A percentile compares a stretch with the other conserved stretches of the same genome.
phyloP scores from a whole-genome alignment of 2,888 invertebrate species.

The Holacanthella duospinosa region DNA sequence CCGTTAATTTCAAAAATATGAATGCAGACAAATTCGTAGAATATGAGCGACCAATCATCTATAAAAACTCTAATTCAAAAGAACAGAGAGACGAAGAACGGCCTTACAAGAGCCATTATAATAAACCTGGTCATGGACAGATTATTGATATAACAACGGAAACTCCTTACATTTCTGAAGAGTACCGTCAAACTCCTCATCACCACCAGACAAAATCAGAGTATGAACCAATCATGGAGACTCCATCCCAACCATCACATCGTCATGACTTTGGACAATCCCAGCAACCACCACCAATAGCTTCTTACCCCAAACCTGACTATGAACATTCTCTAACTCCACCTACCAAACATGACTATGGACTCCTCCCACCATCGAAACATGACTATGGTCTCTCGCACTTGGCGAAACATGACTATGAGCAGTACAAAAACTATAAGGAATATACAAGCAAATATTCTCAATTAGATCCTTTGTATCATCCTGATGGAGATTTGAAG shows the following conservation, averaged over 20 bases:
- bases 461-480: background rate
- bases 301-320: background rate
- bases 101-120: background rate
- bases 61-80: background rate
- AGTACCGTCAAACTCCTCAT: background rate
- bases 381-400: background rate
- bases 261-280: background rate
- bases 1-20: background rate
- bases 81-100: too few species aligned
- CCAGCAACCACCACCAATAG: background rate
- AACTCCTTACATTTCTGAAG: background rate
- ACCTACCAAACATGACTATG: background rate
- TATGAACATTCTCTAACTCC: constrained; percentile 1
- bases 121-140: background rate
- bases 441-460: background rate
- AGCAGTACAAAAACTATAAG: constrained; percentile 1
- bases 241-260: background rate
- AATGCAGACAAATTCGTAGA: background rate
- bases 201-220: background rate
- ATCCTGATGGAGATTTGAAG: background rate
- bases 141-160: background rate
- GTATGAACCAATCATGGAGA: background rate
- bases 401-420: constrained; percentile 1
- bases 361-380: background rate
- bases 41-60: background rate